A percentile compares a stretch with the other conserved stretches of the same genome.
Conservation (phyloP, 2,113 vertebrate genomes). For the Gambusia holbrooki region DNA sequence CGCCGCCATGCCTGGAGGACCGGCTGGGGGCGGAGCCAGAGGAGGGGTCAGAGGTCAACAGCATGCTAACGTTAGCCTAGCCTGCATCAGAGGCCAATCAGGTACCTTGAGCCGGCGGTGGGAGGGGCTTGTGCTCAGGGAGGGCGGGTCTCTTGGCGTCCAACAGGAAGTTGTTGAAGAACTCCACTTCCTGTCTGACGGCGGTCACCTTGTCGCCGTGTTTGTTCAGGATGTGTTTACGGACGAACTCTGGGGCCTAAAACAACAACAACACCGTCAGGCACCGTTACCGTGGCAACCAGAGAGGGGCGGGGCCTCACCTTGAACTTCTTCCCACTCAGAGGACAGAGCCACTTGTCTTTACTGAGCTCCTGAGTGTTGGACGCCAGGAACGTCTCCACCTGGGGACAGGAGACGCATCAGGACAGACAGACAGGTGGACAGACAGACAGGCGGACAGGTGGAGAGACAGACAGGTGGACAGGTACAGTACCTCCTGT, state of each 20-base stretch:
- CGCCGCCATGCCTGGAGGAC: conserved; percentile 74
- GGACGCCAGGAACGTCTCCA: conserved; percentile 90
- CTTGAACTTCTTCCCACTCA: conserved; percentile 96
- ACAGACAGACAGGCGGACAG: too few species aligned
- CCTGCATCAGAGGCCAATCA: too few species aligned
- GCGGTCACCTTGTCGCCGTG: conserved; percentile 89
- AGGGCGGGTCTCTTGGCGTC: conserved; percentile 88
- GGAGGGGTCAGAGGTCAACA: background rate
- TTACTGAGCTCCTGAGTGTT: conserved; percentile 94
- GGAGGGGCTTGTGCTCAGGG: conserved; percentile 88
- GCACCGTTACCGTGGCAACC: conserved; percentile 18
- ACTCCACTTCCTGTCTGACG: conserved; percentile 90
- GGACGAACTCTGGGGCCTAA: conserved; percentile 93
- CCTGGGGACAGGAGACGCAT: conserved; percentile 51
- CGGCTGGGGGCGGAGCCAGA: conserved; percentile 24
- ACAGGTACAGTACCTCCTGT: conserved; percentile 77
- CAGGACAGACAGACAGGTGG: background rate
- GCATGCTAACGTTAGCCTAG: too few species aligned
- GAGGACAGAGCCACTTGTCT: conserved; percentile 93
- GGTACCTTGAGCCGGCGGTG: conserved; percentile 83
- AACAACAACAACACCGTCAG: too few species aligned
- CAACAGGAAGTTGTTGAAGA: conserved; percentile 91
- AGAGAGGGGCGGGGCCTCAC: conserved; percentile 18
- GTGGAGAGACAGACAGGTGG: too few species aligned
- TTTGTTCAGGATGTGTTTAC: conserved; percentile 95